Evolutionary conservation across 2,113 vertebrate species (phyloP), one percentile per base, ranked within the genome.

Genomic region (Charadrius vociferus): DNA sequence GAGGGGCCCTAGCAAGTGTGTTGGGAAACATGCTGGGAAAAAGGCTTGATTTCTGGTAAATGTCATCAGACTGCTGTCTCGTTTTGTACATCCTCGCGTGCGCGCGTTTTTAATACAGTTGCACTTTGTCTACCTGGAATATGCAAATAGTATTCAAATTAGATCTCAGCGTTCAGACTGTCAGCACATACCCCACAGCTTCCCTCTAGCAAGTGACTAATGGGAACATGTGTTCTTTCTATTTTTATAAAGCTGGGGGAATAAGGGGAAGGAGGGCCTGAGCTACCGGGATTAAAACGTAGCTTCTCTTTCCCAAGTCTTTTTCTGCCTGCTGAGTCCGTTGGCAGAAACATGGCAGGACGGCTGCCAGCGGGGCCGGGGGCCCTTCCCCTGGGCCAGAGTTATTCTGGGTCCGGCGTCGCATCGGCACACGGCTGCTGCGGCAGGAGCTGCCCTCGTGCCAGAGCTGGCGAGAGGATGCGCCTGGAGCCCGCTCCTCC

Each of bases 161-260:
- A 92, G 95, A 92, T n/a, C 93, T 92, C 90, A 23, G 80, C 39
- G 37, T 81, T 93, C 88, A 45, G 96, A 66, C 97, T 97, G 97
- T 96, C 96, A 97, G 97, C 96, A 85, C 86, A 96, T 98, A 95
- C 98, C 98, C 98, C 97, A 89, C 96, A 97, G 98, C 97, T 95
- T 58, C 98, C 98, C 98, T 98, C 95, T 2, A 98, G 98, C 98
- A 93, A 98, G 89, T 92, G 95, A 96, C 98, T 98, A 98, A 98
- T 98, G 98, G 98, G 97, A 98, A 98, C 98, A 98, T 97, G 97
- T 98, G 98, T 98, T 98, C 97, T 81, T 97, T 95, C 98, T 98
- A 97, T 98, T 98, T 98, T 96, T 96, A 50, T 97, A 62, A 93
- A 89, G 56, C 84, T 8, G 68, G 65, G 58, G 95, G 94, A 90